phyloP scores from a whole-genome alignment of 1,140 invertebrate genomes.

The Macrocentrus cingulum region DNA sequence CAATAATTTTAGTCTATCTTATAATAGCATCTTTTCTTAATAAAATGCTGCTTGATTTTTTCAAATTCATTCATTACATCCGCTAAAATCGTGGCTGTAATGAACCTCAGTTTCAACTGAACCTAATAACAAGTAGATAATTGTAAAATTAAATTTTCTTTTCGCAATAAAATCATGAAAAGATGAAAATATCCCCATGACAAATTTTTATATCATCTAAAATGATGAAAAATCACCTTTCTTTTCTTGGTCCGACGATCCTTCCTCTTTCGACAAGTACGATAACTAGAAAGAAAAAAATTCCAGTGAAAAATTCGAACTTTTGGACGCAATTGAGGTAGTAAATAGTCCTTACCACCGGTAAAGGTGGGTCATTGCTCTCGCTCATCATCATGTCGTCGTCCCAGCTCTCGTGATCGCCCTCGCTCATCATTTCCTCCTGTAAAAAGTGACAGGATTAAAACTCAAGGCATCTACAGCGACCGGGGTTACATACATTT shows the following conservation, averaged over 20 bases:
- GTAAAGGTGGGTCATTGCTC: constrained; percentile 50
- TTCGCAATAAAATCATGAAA: too few species aligned
- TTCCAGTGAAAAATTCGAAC: constrained; percentile 5
- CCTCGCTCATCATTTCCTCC: constrained; percentile 57
- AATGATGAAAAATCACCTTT: constrained; percentile 55
- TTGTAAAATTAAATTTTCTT: too few species aligned
- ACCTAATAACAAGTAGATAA: too few species aligned
- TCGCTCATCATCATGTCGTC: constrained; percentile 53
- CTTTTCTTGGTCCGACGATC: constrained; percentile 59
- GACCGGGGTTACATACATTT: constrained; percentile 53
- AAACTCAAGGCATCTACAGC: too few species aligned
- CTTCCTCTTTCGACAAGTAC: constrained; percentile 49
- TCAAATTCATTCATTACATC: too few species aligned
- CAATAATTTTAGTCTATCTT: too few species aligned
- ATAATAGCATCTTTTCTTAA: too few species aligned
- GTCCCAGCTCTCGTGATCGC: constrained; percentile 55
- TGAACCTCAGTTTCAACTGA: too few species aligned
- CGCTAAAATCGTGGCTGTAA: too few species aligned
- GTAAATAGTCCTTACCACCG: constrained; percentile 42
- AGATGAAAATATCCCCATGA: too few species aligned
- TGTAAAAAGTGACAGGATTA: constrained; percentile 33
- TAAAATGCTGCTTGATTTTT: too few species aligned
- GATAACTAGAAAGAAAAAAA: constrained; percentile 44
- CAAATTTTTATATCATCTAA: too few species aligned
- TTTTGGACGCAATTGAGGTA: not conserved